Base-by-base conservation (phyloP, 2,888 invertebrate species). In the Andrena bicolor region DNA sequence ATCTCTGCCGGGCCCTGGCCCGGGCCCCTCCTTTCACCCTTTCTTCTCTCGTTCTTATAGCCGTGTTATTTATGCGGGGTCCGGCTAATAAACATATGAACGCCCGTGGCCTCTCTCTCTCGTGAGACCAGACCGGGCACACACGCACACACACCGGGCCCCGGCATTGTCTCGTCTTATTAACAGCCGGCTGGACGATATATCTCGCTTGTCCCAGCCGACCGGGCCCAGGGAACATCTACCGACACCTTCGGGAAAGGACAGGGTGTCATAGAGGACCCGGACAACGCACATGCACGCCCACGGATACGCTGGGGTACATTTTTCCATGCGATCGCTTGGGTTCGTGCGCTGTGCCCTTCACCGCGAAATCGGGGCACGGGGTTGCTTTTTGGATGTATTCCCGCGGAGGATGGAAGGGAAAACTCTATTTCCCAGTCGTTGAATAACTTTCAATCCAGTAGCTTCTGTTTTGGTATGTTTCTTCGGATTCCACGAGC, bases 31-130 rank as follows among this genome's bases (percentile, higher is more conserved):
- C 85, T 86, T 88, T 89, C 86, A 86, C 90, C 90, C 90, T 88
- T 92, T 90, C 90, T 88, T 88, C 87, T 78, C 82, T 85, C 89
- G 82, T 90, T 90, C 90, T 90, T 92, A 93, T 93, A 92, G 93
- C 92, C 90, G 92, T 91, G 93, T 94, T 93, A 93, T 93, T 94
- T 93, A 93, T 94, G 92, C 93, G 90, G 91, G 93, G 92, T 92
- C 92, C 89, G 91, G 92, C 93, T 93, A 94, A 94, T 94, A 94
- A 93, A 93, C 93, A 94, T 93, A 93, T 94, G 93, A 93, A 93
- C 93, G 92, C 92, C 93, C 90, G 92, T 92, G 90, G 89, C 91
- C 90, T 90, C 90, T 90, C 90, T 90, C 90, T 91, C 92, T 90
- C 92, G 85, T 80, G 83, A 79, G 84, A 83, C 83, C 84, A 80